Evolutionary conservation across 2,888 invertebrate genomes (phyloP), one percentile per base, ranked within the genome.

Genomic region (Megastigmus dorsalis): DNA sequence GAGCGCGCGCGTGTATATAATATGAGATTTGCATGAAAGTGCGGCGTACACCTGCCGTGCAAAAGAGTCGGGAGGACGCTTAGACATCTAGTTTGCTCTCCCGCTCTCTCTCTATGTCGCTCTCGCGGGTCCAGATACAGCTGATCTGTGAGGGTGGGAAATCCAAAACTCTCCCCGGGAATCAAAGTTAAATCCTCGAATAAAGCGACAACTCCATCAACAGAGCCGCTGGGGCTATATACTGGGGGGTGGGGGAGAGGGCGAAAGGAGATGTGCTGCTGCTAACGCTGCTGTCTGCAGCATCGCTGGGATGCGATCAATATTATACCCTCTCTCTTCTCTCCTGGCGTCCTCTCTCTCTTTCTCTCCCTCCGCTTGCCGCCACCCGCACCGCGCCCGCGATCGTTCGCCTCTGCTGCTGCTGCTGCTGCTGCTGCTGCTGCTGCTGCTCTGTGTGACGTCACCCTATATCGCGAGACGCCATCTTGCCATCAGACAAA

Each of bases 281-380:
- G n/a, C n/a, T n/a, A n/a, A n/a, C n/a, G n/a, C n/a, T 45, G 74
- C 48, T 86, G 86, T 85, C 86, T 85, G 84, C 84, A 85, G 85
- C 84, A 45, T 62, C 82, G 81, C 83, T 80, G 86, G 86, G 87
- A 87, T 87, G 86, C 88, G 88, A 88, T 88, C 88, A 87, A 88
- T 87, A 87, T 87, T 85, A 85, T 79, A 82, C 84, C 80, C 79
- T 73, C 76, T n/a, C 69, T 74, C 80, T 74, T 75, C 66, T 55
- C 78, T 69, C 77, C 67, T 74, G 77, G 60, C 23, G 75, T 76
- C 70, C 75, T 75, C 79, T 71, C 69, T 74, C 79, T 75, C 76
- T 62, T 78, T 68, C 79, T 54, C 57, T 77, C 78, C 62, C 48
- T 10, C 15, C 23, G 52, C 74, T 78, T 79, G 72, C 74, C 48